Evolutionary conservation across 2,888 invertebrate genomes (phyloP), one percentile per base, ranked within the genome.

Genomic region (Orthosia gracilis): DNA sequence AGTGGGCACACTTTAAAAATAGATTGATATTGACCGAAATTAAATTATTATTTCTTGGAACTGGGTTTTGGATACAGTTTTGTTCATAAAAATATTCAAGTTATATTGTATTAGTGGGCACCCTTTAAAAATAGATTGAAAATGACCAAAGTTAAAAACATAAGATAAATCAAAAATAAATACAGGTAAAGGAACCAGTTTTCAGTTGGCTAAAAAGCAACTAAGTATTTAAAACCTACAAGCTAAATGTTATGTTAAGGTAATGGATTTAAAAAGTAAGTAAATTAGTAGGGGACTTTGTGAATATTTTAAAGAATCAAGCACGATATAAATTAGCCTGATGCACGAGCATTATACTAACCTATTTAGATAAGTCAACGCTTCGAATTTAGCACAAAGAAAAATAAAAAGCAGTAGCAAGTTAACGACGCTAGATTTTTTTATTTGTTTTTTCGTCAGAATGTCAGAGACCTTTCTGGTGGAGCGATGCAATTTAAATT

Each of bases 361-460:
- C 75, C 75, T 55, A 80, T 80, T 80, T 75, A 80, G 64, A 74
- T 74, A 75, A 75, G 76, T 80, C 68, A 57, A 69, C 55, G 49
- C 52, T 54, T 69, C 13, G 40, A 45, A 54, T 59, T 77, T 61
- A 69, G 70, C 15, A 23, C 21, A 72, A 11, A 17, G n/a, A 26
- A 40, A 77, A 62, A 52, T 23, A 54, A 61, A 71, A 72, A 59
- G 7, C 3, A 3, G n/a, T 21, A 54, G 47, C 3, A 68, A 21
- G 40, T 61, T 69, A 61, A 40, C 15, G 40, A 31, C 11, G 2
- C 13, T 7, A 49, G 21, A 50, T 15, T 26, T 58, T 59, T 49
- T 61, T 7, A 1, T 15, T 61, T 13, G 0, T 13, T 40, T 64
- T 4, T 52, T 52, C 9, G 5, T 49, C 13, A 17, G 12, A 15